Conservation (phyloP, 2,888 invertebrate genomes). For the Dolomedes plantarius region DNA sequence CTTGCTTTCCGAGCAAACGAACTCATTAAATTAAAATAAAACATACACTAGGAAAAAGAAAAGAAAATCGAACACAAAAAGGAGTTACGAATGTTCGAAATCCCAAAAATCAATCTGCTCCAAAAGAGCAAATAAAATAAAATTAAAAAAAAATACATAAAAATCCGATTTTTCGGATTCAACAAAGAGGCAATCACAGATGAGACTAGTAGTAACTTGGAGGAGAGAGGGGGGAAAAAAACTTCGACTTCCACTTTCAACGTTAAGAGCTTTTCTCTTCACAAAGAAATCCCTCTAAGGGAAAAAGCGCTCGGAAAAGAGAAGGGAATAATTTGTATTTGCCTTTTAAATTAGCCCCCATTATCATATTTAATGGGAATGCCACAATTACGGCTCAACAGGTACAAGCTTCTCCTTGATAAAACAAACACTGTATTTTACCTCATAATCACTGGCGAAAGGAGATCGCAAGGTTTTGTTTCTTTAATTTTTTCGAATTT, state of each 20-base stretch:
- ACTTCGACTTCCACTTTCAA: conserved; percentile 70
- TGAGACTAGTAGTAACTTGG: conserved; percentile 14
- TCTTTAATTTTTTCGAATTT: conserved; percentile 52
- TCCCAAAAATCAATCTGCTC: conserved; percentile 64
- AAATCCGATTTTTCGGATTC: conserved; percentile 69
- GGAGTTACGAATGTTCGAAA: conserved; percentile 54
- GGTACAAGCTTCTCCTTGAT: conserved; percentile 61
- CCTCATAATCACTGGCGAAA: conserved; percentile 4
- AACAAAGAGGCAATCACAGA: conserved; percentile 70
- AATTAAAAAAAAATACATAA: conserved; percentile 44
- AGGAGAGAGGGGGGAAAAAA: conserved; percentile 48
- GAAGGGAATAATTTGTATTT: conserved; percentile 71
- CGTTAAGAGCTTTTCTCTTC: conserved; percentile 68
- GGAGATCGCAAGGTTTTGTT: conserved; percentile 20
- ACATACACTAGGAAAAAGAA: conserved; percentile 17
- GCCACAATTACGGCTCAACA: conserved; percentile 71
- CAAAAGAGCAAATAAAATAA: conserved; percentile 65
- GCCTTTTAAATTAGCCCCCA: conserved; percentile 71
- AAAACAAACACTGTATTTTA: conserved; percentile 60
- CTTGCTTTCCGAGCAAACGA: conserved; percentile 26
- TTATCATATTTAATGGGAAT: conserved; percentile 72
- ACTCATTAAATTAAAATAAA: conserved; percentile 23
- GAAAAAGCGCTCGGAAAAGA: conserved; percentile 65
- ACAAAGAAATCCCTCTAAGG: conserved; percentile 65
- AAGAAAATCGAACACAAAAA: conserved; percentile 25